Base-by-base conservation (phyloP, 2,888 invertebrate species). In the Spisula subtruncata region DNA sequence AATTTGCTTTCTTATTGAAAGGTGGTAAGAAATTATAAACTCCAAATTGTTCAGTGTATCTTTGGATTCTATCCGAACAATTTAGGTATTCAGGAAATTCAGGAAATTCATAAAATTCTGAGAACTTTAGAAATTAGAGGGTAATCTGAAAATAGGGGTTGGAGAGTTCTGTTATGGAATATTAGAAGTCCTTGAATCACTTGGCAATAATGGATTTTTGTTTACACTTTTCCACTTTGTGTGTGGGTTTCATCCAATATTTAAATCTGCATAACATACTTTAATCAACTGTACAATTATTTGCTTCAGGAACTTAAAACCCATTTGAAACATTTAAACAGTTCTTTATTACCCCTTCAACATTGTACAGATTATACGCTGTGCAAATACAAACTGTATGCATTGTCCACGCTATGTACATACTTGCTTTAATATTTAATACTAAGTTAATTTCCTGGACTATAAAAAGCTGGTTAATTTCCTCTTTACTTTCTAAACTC, bases 401-500 rank as follows among this genome's bases (percentile, higher is more conserved):
- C 75, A 18, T 75, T 25, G 32, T 5, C 14, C 8, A 32, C 25
- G 12, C 35, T 41, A 32, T 75, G 75, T 14, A 75, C 35, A 75
- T 32, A 75, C 75, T 75, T 12, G 12, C 32, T 32, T 75, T 75
- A 14, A 75, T 32, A 25, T 75, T 75, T 75, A 75, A 75, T 75
- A 75, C 25, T 75, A 25, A 35, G 35, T 35, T 16, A 75, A 75
- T 75, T 32, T 71, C 35, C 75, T 12, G 35, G 16, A 75, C 75
- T 32, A 75, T 75, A 75, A 75, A 75, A 75, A 75, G 35, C 14
- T 60, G 20, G 16, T 60, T 60, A 60, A 60, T 25, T 60, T 60
- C 20, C 20, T 60, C 60, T 60, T 60, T 60, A 60, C n/a, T 8
- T 25, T n/a, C 25, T 60, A 60, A 60, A 60, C 8, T 10, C 4